These are phyloP conservation scores for Nomada goodeniana DNA, from an alignment of 2,888 invertebrate genomes.

Conservation along the genomic window DNA sequence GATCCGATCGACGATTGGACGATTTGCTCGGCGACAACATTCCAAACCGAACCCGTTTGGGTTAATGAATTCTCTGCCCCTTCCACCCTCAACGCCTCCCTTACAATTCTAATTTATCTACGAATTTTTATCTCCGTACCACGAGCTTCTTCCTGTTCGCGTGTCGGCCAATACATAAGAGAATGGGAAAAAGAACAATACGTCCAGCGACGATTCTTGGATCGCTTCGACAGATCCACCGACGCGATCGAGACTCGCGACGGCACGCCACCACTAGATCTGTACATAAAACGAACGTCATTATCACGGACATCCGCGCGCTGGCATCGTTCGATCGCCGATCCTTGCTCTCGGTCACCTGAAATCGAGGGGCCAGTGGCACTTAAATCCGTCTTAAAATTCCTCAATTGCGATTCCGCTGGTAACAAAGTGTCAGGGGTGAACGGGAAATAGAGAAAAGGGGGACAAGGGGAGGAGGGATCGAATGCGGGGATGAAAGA, in stretches of 20 bases:
- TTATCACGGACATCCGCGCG: constrained; percentile 24
- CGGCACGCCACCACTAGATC: neutral
- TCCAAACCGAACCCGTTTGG: neutral
- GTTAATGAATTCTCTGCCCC: no score
- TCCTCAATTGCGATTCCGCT: constrained; percentile 67
- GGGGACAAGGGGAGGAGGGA: constrained; percentile 24
- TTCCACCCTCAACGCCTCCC: no score
- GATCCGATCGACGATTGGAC: neutral
- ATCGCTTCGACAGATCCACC: constrained; percentile 6
- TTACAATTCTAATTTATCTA: neutral
- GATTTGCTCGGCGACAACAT: constrained; percentile 11
- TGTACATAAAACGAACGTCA: constrained; percentile 48
- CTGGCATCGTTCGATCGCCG: constrained; percentile 39
- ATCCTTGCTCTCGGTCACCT: constrained; percentile 55
- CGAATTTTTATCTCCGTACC: neutral
- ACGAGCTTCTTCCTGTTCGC: neutral
- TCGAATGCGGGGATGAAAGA: constrained; percentile 31
- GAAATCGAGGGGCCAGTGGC: constrained; percentile 72
- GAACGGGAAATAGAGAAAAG: constrained; percentile 5
- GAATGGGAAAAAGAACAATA: neutral
- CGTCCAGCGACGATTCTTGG: neutral
- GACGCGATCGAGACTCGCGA: constrained; percentile 38
- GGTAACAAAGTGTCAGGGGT: constrained; percentile 41
- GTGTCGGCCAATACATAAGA: neutral
- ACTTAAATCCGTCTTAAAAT: constrained; percentile 76